Percentiles rank a stretch among this genome's conserved stretches.
phyloP scores from a whole-genome alignment of 1,140 invertebrate genomes.

The Drusus annulatus region DNA sequence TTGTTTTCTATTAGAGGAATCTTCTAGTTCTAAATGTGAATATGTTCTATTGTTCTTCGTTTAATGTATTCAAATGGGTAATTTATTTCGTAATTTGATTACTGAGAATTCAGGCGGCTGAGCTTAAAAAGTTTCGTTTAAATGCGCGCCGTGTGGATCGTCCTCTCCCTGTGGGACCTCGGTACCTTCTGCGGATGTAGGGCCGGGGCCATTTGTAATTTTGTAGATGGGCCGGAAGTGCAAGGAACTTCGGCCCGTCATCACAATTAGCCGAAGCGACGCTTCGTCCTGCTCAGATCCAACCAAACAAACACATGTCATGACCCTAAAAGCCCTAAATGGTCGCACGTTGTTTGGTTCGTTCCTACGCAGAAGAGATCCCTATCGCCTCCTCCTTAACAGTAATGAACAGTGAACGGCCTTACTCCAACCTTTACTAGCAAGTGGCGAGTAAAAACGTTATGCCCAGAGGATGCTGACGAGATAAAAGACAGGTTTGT shows the following conservation, averaged over 20 bases:
- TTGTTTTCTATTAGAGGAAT: neutral
- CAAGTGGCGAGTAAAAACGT: no score
- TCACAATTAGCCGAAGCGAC: constrained; percentile 27
- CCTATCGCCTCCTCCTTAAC: no score
- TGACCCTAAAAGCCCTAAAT: constrained; percentile 7
- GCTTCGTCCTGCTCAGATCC: constrained; percentile 31
- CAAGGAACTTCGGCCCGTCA: constrained; percentile 28
- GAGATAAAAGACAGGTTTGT: no score
- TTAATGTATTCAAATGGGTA: constrained; percentile 1
- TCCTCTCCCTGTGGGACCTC: neutral
- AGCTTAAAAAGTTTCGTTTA: constrained; percentile 1
- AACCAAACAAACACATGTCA: constrained; percentile 2
- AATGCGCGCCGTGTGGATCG: neutral
- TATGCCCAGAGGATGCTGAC: no score
- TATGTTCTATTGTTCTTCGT: neutral
- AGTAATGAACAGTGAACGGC: no score
- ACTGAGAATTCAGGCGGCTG: neutral
- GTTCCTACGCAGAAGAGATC: no score
- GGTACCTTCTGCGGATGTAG: constrained; percentile 36
- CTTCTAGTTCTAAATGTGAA: neutral
- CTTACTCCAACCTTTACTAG: no score
- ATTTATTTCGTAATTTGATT: neutral
- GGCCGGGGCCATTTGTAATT: neutral
- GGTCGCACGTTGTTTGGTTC: no score
- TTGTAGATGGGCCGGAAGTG: constrained; percentile 39